Conservation (phyloP, 2,888 invertebrate species). For the Scrobipalpa costella region DNA sequence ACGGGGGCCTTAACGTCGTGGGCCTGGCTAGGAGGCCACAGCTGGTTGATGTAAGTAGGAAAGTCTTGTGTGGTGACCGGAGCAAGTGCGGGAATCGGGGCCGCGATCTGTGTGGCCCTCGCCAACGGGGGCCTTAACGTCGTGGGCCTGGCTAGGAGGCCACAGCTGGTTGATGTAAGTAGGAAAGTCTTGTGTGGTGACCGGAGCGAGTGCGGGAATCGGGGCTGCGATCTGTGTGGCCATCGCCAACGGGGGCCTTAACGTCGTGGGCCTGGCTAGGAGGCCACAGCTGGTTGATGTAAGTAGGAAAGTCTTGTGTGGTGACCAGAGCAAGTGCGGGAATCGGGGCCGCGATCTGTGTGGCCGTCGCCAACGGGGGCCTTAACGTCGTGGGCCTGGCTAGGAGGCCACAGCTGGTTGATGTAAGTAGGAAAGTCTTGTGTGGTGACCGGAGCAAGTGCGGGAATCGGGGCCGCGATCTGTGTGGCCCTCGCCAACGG, state of each 20-base stretch:
- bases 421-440: conserved; percentile 37
- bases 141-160: conserved; percentile 52
- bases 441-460: conserved; percentile 84
- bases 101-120: conserved; percentile 55
- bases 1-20: conserved; percentile 58
- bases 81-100: conserved; percentile 83
- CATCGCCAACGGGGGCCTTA: conserved; percentile 60
- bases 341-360: conserved; percentile 71
- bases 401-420: conserved; percentile 43
- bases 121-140: conserved; percentile 60
- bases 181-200: conserved; percentile 66
- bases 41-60: conserved; percentile 43
- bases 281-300: conserved; percentile 47
- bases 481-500: conserved; percentile 55
- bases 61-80: conserved; percentile 79
- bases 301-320: conserved; percentile 45
- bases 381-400: conserved; percentile 56
- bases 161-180: conserved; percentile 46
- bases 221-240: conserved; percentile 62
- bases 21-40: conserved; percentile 50
- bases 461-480: conserved; percentile 79
- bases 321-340: conserved; percentile 84
- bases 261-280: conserved; percentile 55
- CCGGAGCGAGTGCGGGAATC: conserved; percentile 84
- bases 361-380: conserved; percentile 60